phyloP scores from a whole-genome alignment of 2,113 vertebrate genomes.

The Myotis lucifugus region DNA sequence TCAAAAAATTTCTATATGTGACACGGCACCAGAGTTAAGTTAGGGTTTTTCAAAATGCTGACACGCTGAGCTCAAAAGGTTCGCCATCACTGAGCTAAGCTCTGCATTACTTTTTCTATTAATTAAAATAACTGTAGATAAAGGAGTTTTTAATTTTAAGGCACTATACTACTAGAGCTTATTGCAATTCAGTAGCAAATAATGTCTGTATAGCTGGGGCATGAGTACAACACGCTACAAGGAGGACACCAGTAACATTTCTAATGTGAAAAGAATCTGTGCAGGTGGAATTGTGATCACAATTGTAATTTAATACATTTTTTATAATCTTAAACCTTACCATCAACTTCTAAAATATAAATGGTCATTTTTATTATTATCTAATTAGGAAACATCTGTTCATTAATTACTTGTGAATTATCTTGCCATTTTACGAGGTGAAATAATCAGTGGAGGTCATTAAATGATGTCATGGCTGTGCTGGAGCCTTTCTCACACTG shows the following conservation, averaged over 20 bases:
- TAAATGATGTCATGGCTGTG: not conserved
- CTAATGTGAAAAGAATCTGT: not conserved
- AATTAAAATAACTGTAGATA: not conserved
- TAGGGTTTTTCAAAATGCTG: too few relatives aligned
- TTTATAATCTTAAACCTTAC: conserved; percentile 2
- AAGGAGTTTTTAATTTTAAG: not conserved
- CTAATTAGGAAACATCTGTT: conserved; percentile 31
- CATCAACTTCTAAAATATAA: conserved; percentile 56
- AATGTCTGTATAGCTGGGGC: not conserved
- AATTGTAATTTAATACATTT: conserved; percentile 13
- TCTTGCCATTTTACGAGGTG: not conserved
- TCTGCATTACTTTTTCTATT: conserved; percentile 6
- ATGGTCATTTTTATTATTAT: not conserved
- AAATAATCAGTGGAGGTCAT: conserved; percentile 40
- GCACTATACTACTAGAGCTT: not conserved
- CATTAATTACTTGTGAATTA: conserved; percentile 23
- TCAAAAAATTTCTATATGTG: too few relatives aligned
- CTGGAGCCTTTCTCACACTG: not conserved
- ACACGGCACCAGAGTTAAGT: too few relatives aligned
- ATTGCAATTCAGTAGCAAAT: not conserved
- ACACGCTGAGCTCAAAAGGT: too few relatives aligned
- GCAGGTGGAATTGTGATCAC: not conserved
- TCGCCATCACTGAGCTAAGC: not conserved
- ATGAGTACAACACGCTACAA: not conserved
- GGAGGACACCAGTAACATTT: not conserved